Conservation (phyloP, 2,113 vertebrate genomes). For the Indri indri region DNA sequence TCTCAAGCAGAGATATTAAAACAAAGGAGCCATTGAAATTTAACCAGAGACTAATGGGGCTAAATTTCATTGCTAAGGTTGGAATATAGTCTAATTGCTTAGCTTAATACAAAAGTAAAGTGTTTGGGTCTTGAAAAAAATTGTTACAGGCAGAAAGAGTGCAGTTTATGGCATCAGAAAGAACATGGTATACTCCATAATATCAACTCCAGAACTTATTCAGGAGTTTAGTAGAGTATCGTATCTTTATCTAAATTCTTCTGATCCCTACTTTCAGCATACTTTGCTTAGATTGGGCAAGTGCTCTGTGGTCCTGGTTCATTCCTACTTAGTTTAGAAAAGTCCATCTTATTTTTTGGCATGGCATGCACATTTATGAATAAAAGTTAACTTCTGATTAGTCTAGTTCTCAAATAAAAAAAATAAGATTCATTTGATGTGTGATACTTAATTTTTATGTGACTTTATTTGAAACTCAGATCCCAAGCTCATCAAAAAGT, state of each 20-base stretch:
- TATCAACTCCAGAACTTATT: background rate
- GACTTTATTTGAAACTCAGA: constrained; percentile 80
- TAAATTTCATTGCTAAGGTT: constrained; percentile 1
- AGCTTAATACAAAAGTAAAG: constrained; percentile 14
- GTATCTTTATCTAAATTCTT: background rate
- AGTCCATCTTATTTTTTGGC: background rate
- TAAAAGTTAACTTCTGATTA: constrained; percentile 61
- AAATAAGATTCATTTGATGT: constrained; percentile 75
- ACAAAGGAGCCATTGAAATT: constrained; percentile 30
- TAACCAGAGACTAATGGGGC: background rate
- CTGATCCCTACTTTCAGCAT: background rate
- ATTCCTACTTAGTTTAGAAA: constrained; percentile 46
- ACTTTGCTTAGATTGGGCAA: background rate
- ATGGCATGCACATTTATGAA: constrained; percentile 48
- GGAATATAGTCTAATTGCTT: background rate
- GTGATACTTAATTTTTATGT: constrained; percentile 78
- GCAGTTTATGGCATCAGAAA: background rate
- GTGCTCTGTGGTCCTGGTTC: background rate
- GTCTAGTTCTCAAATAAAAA: constrained; percentile 64
- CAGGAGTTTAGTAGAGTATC: background rate
- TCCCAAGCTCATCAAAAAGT: constrained; percentile 81
- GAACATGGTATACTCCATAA: background rate
- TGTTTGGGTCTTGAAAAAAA: background rate
- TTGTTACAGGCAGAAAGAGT: background rate
- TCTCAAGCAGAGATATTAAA: constrained; percentile 31